Evolutionary conservation across 2,888 invertebrate species (phyloP), one percentile per base, ranked within the genome.

Genomic region (Macaria notata): DNA sequence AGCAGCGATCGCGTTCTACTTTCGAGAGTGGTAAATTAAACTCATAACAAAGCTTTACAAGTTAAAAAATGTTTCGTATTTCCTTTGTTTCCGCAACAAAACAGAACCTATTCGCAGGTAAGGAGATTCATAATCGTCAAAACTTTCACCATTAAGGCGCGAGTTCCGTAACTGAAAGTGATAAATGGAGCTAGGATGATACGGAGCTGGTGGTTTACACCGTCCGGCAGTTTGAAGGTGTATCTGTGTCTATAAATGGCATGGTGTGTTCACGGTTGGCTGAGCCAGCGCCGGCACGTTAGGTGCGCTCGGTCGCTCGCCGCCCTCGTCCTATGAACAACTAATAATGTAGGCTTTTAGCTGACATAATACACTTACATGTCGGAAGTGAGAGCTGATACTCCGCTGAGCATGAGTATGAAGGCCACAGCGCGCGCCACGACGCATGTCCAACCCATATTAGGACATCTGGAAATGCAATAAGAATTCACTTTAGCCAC

Each of bases 371-470:
- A 52, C 33, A 77, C 92, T 92, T 83, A 93, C 93, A 92, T 92
- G 83, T 93, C 92, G 82, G 92, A 92, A 70, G 92, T 92, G 71
- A 92, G 86, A 65, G 87, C 90, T 63, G 90, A 84, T 70, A 84
- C 89, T 80, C 86, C 83, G 82, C 84, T 87, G 80, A 92, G 92
- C 88, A 93, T 92, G 78, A 94, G 92, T 83, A 93, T 86, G 80
- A 94, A 88, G 86, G 92, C 92, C 88, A 93, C 92, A 87, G 92
- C 93, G 91, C 94, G 94, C 92, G 94, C 94, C 93, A 95, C 94
- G 93, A 95, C 94, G 94, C 94, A 95, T 94, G 94, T 94, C 94
- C 95, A 95, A 95, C 95, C 96, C 96, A 96, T 96, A 95, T 95
- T 96, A 96, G 94, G 95, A 95, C 95, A 95, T 96, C 96, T 96